Percentiles rank a stretch among this genome's conserved stretches.
These are phyloP conservation scores for Seriola aureovittata DNA, from an alignment of 2,113 vertebrate genomes.

Conservation along the genomic window DNA sequence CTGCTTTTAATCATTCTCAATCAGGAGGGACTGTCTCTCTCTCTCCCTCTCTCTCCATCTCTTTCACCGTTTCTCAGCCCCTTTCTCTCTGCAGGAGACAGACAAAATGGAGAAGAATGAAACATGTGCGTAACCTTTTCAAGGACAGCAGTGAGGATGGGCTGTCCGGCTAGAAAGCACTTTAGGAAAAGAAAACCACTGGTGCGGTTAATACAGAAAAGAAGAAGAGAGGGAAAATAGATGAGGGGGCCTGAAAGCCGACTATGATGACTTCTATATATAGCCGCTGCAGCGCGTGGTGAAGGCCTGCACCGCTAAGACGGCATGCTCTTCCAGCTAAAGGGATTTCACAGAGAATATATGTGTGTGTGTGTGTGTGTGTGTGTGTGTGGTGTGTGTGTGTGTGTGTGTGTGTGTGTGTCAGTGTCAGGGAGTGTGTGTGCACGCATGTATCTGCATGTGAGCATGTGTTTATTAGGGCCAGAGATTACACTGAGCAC, in stretches of 20 bases:
- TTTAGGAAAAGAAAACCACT: constrained; percentile 85
- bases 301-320: constrained; percentile 74
- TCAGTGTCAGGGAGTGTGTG: constrained; percentile 13
- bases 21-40: constrained; percentile 70
- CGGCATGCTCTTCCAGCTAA: constrained; percentile 79
- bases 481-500: constrained; percentile 74
- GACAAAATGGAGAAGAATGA: constrained; percentile 81
- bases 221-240: constrained; percentile 72
- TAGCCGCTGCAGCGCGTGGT: constrained; percentile 69
- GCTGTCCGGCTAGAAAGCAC: constrained; percentile 78
- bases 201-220: constrained; percentile 84
- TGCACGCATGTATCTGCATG: constrained; percentile 52
- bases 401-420: too few relatives aligned
- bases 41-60: constrained; percentile 1
- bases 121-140: constrained; percentile 80
- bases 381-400: too few relatives aligned
- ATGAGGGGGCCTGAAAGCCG: constrained; percentile 78
- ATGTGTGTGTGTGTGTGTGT: constrained; percentile 35
- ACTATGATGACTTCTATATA: constrained; percentile 84
- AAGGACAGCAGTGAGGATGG: constrained; percentile 77
- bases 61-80: not conserved
- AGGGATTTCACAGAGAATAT: constrained; percentile 78
- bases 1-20: constrained; percentile 84
- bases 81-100: constrained; percentile 44
- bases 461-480: constrained; percentile 72